These are phyloP conservation scores for Thymelicus lineola DNA, from an alignment of 2,888 invertebrate genomes.

Conservation along the genomic window DNA sequence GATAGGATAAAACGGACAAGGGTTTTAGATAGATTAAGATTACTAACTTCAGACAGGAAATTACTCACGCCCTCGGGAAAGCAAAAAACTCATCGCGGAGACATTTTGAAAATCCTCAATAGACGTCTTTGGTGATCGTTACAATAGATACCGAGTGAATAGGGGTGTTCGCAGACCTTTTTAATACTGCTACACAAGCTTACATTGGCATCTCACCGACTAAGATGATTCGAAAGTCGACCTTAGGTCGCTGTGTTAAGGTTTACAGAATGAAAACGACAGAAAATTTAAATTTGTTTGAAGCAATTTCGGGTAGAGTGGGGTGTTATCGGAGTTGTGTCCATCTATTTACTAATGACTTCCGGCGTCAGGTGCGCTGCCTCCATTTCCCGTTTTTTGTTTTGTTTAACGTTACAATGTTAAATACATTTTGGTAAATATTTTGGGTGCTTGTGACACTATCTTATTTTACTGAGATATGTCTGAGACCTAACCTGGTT, in stretches of 20 bases:
- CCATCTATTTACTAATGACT: conserved; percentile 85
- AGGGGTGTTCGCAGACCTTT: conserved; percentile 76
- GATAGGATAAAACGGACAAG: neutral
- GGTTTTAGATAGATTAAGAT: conserved; percentile 36
- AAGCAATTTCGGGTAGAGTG: conserved; percentile 74
- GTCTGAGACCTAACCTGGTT: too few species aligned
- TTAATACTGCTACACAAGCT: conserved; percentile 58
- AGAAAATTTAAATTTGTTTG: conserved; percentile 48
- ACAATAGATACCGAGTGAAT: conserved; percentile 70
- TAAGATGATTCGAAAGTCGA: conserved; percentile 39
- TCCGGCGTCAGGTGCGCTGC: conserved; percentile 80
- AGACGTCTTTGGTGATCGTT: conserved; percentile 63
- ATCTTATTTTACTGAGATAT: too few species aligned
- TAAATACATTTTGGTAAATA: conserved; percentile 21
- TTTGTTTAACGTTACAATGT: conserved; percentile 45
- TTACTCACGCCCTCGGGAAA: conserved; percentile 47
- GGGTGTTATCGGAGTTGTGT: conserved; percentile 76
- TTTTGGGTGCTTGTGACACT: conserved; percentile 10
- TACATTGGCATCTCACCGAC: conserved; percentile 37
- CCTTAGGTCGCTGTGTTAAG: neutral
- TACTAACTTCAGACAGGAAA: conserved; percentile 41
- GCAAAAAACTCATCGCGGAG: conserved; percentile 54
- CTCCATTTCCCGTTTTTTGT: conserved; percentile 65
- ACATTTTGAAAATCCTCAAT: conserved; percentile 60
- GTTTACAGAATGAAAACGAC: conserved; percentile 26